Conservation (phyloP, 2,888 invertebrate species). For the Aleiodes alternator region DNA sequence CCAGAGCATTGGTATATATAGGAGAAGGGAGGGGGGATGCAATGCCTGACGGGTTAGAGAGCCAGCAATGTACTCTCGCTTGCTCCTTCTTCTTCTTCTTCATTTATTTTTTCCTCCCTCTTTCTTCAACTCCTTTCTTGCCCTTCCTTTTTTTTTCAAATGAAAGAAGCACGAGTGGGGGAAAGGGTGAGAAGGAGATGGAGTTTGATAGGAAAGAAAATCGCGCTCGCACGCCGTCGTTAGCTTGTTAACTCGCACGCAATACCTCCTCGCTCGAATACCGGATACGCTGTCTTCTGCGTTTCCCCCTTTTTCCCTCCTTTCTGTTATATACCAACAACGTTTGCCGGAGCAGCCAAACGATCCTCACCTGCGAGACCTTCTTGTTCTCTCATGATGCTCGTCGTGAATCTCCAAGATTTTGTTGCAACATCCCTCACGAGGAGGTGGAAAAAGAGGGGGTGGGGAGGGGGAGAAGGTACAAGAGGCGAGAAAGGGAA, state of each 20-base stretch:
- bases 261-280: slow-evolving; percentile 74
- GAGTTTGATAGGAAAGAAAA: slow-evolving; percentile 75
- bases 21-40: not conserved
- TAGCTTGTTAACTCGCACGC: slow-evolving; percentile 76
- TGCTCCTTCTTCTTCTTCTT: not conserved
- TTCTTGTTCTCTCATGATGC: slow-evolving; percentile 30
- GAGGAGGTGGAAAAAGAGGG: not conserved
- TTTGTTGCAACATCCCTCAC: slow-evolving; percentile 40
- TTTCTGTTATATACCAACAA: slow-evolving; percentile 11
- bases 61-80: slow-evolving; percentile 9
- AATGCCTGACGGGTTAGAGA: slow-evolving; percentile 31
- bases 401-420: slow-evolving; percentile 32
- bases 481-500: not conserved
- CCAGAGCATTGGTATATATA: slow-evolving; percentile 4
- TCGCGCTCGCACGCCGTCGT: slow-evolving; percentile 75
- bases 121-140: not conserved
- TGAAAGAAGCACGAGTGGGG: slow-evolving; percentile 51
- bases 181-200: slow-evolving; percentile 73
- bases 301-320: slow-evolving; percentile 54
- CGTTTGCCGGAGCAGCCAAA: slow-evolving; percentile 2
- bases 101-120: too few species aligned
- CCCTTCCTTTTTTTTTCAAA: slow-evolving; percentile 2
- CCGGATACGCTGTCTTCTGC: slow-evolving; percentile 71
- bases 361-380: slow-evolving; percentile 33
- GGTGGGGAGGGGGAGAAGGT: too few species aligned